Conservation (phyloP, 2,888 invertebrate genomes). For the Drosophila emarginata region DNA sequence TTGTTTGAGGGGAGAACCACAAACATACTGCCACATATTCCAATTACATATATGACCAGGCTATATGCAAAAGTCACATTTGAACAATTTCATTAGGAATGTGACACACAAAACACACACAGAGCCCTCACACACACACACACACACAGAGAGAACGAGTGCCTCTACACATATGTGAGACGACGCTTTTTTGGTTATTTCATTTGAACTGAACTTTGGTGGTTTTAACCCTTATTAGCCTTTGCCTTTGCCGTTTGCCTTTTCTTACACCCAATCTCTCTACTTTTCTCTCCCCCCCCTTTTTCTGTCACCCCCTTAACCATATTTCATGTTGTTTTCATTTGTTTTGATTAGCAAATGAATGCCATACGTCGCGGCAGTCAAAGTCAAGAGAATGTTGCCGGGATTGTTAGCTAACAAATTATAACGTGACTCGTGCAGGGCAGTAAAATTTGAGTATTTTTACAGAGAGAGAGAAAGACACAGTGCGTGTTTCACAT, state of each 20-base stretch:
- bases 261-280: no score
- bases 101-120: conserved; percentile 36
- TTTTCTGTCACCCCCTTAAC: conserved; percentile 27
- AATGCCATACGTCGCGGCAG: conserved; percentile 44
- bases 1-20: conserved; percentile 8
- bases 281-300: no score
- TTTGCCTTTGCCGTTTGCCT: conserved; percentile 5
- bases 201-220: conserved; percentile 55
- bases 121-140: neutral
- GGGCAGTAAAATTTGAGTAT: conserved; percentile 69
- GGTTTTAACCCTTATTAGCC: conserved; percentile 76
- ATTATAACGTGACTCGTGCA: conserved; percentile 69
- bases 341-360: conserved; percentile 78
- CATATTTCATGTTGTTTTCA: conserved; percentile 76
- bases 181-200: conserved; percentile 40
- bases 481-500: conserved; percentile 65
- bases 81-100: conserved; percentile 70
- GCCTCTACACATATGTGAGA: conserved; percentile 27
- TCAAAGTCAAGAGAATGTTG: conserved; percentile 22
- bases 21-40: conserved; percentile 60
- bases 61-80: conserved; percentile 54
- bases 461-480: conserved; percentile 36
- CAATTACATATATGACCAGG: conserved; percentile 62
- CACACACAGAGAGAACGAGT: neutral
- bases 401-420: conserved; percentile 47